Conservation (phyloP, 2,113 vertebrate genomes). For the Oreochromis niloticus region DNA sequence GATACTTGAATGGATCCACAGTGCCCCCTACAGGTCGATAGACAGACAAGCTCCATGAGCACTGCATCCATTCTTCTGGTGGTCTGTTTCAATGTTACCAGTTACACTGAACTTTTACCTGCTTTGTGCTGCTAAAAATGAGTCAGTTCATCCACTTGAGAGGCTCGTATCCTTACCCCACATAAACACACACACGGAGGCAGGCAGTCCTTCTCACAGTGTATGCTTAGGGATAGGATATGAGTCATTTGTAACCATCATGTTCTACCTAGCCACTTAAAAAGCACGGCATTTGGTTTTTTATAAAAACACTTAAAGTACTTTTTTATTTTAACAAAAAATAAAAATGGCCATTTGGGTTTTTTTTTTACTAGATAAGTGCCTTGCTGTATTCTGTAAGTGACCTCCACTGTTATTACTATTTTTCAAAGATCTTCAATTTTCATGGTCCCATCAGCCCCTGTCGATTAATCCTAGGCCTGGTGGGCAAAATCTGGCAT, state of each 20-base stretch:
- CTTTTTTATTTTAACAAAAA: neutral
- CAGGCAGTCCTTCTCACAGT: neutral
- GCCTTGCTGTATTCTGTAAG: neutral
- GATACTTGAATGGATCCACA: slow-evolving; percentile 68
- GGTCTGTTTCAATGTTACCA: neutral
- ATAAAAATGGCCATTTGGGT: neutral
- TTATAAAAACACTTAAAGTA: neutral
- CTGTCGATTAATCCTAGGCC: slow-evolving; percentile 6
- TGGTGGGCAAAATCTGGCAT: slow-evolving; percentile 20
- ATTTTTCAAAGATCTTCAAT: neutral
- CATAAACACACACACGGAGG: neutral
- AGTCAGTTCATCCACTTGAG: neutral
- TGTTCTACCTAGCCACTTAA: neutral
- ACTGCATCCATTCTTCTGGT: neutral
- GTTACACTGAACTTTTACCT: neutral
- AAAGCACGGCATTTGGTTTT: neutral
- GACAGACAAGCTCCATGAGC: neutral
- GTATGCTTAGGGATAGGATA: neutral
- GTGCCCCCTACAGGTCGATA: slow-evolving; percentile 82
- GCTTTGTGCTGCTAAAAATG: neutral
- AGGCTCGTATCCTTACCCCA: neutral
- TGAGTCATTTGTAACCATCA: neutral
- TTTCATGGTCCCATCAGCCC: neutral
- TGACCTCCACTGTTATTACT: neutral
- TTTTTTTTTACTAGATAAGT: neutral